Evolutionary conservation across 2,797 vertebrate species (phyloP).

Genomic region (Pseudochirops corinnae): DNA sequence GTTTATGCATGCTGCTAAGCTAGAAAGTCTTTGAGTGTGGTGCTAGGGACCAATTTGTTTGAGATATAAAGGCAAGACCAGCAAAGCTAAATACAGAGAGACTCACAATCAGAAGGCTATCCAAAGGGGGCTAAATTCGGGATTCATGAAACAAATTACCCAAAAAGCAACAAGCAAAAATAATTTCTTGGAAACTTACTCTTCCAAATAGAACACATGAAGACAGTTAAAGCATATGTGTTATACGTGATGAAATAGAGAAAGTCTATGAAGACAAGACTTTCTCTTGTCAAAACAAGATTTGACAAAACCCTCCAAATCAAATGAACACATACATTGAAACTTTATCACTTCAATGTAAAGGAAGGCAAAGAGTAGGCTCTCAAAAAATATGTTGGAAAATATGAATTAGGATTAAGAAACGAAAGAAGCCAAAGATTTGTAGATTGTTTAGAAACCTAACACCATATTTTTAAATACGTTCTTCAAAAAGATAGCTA

Average conservation of each 20-base stretch:
- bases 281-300: background rate
- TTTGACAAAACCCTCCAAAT: background rate
- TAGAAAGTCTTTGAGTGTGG: background rate
- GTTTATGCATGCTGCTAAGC: background rate
- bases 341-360: background rate
- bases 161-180: background rate
- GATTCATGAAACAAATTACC: background rate
- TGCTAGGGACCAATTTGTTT: background rate
- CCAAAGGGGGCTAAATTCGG: background rate
- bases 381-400: background rate
- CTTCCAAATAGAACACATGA: background rate
- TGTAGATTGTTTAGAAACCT: background rate
- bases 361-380: background rate
- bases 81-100: background rate
- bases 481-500: background rate
- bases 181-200: background rate
- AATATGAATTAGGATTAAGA: background rate
- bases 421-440: background rate
- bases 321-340: background rate
- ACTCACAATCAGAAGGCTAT: background rate
- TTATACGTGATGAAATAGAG: background rate
- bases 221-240: background rate
- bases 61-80: background rate
- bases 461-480: background rate
- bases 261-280: background rate